A percentile compares a stretch with the other conserved stretches of the same genome.
phyloP scores from a whole-genome alignment of 2,113 vertebrate species.

The Verasper variegatus region DNA sequence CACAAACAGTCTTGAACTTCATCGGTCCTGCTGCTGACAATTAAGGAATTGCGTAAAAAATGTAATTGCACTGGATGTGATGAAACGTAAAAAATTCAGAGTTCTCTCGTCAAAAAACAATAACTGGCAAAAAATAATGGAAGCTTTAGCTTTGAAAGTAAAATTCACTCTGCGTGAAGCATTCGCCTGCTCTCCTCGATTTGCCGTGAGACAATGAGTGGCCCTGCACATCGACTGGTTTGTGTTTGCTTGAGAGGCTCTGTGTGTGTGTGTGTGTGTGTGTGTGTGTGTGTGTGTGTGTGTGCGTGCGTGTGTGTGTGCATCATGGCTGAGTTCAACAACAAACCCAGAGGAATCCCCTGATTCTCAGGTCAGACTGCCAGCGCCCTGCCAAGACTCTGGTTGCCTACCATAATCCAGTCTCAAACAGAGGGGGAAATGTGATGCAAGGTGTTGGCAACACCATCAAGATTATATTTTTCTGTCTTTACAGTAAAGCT shows the following conservation, averaged over 20 bases:
- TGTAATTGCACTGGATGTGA: neutral
- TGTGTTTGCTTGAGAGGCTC: slow-evolving; percentile 36
- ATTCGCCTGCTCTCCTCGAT: neutral
- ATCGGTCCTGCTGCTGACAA: neutral
- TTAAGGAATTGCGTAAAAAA: neutral
- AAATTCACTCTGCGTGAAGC: slow-evolving; percentile 2
- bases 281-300: neutral
- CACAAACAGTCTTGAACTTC: neutral
- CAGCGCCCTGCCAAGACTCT: slow-evolving; percentile 60
- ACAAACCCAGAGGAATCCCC: slow-evolving; percentile 62
- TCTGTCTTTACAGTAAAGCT: slow-evolving; percentile 77
- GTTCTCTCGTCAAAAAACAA: slow-evolving; percentile 2
- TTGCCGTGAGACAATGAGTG: neutral
- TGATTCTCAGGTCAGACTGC: slow-evolving; percentile 68
- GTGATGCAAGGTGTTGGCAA: slow-evolving; percentile 81
- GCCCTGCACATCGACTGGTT: slow-evolving; percentile 12
- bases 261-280: slow-evolving; percentile 25
- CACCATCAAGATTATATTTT: slow-evolving; percentile 74
- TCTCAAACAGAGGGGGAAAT: slow-evolving; percentile 67
- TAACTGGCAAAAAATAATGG: neutral
- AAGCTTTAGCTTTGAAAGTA: neutral
- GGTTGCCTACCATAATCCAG: slow-evolving; percentile 68
- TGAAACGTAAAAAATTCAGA: neutral
- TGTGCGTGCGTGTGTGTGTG: slow-evolving; percentile 42
- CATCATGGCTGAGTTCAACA: slow-evolving; percentile 51